Evolutionary conservation across 2,113 vertebrate genomes (phyloP), one percentile per base, ranked within the genome.

Genomic region (Chinchilla lanigera): DNA sequence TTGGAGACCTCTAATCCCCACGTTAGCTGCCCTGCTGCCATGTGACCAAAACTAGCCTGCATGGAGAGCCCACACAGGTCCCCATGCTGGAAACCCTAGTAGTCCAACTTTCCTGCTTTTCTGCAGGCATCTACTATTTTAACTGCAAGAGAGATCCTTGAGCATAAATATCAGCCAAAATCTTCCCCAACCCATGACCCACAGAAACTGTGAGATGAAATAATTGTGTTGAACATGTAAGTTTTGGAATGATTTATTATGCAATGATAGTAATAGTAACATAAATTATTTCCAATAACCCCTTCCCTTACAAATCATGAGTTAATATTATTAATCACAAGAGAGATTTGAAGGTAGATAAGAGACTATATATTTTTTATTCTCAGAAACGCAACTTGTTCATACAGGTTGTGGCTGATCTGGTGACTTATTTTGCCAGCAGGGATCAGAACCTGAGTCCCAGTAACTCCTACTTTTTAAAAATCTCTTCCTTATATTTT

Each of bases 371-470:
- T 19, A 5, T 73, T 71, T 93, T 71, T 9, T 7, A 73, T 69
- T 84, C 19, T 81, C 54, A 11, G 44, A 85, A 33, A 56, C 22
- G 2, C 26, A 87, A 20, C 16, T 52, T 35, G n/a, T 28, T 71
- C 44, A 35, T 1, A 2, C 1, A 22, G 2, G 0, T 41, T 0
- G 6, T 24, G 3, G 35, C 5, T 67, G 11, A 17, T 52, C 41
- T 56, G 5, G 26, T 47, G 44, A 65, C 54, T 63, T 35, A 44
- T 7, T 20, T 10, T 71, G 35, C 14, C 12, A 4, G 4, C 1
- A 6, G 81, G 24, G 85, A 71, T 3, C 10, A 41, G 13, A 3
- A 6, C 4, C 24, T 28, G 11, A 83, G 5, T 28, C 78, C 19
- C 67, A 30, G 0, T 0, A 0, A 35, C 50, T 6, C 13, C 28